Evolutionary conservation across 2,888 invertebrate species (phyloP).

Genomic region (Nymphalis polychloros): DNA sequence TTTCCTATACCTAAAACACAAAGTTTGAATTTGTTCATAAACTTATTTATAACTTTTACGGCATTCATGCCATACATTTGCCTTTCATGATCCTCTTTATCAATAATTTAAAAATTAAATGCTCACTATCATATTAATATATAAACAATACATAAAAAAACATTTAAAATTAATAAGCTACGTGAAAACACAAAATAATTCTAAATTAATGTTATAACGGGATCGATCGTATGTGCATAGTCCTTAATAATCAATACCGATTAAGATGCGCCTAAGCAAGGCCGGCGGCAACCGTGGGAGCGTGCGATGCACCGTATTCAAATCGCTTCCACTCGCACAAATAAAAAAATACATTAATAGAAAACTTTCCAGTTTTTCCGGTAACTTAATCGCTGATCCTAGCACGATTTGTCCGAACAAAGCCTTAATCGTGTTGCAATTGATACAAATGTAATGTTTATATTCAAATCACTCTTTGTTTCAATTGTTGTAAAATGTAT

Average conservation of each 20-base stretch:
- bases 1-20: too few relatives aligned
- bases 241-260: conserved; percentile 36
- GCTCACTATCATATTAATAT: too few relatives aligned
- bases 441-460: conserved; percentile 49
- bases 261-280: conserved; percentile 49
- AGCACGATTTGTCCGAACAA: conserved; percentile 60
- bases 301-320: conserved; percentile 66
- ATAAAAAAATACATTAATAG: conserved; percentile 54
- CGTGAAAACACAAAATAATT: not conserved
- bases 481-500: conserved; percentile 34
- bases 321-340: conserved; percentile 50
- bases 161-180: not conserved
- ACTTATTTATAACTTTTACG: too few relatives aligned
- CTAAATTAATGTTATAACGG: not conserved
- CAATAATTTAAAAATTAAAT: too few relatives aligned
- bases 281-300: conserved; percentile 65
- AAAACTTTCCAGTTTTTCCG: conserved; percentile 78
- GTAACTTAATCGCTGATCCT: conserved; percentile 56
- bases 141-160: too few relatives aligned
- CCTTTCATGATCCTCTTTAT: too few relatives aligned
- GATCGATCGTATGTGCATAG: conserved; percentile 20
- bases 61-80: too few relatives aligned
- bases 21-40: too few relatives aligned
- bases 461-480: conserved; percentile 76
- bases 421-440: conserved; percentile 54